Evolutionary conservation across 1,140 invertebrate genomes (phyloP), one percentile per base, ranked within the genome.

Genomic region (Drosophila varians): DNA sequence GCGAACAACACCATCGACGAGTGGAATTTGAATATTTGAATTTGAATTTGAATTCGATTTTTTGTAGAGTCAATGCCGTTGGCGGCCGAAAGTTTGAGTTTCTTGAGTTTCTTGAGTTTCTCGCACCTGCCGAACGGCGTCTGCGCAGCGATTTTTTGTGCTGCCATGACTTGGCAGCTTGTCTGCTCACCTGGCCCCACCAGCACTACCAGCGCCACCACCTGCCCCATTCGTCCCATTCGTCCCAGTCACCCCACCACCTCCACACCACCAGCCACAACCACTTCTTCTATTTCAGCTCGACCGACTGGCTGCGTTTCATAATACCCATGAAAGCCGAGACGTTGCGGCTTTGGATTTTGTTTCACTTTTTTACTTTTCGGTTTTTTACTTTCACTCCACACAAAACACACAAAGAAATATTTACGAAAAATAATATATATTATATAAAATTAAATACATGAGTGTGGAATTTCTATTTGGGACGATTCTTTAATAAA

Each of bases 301-400:
- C 61, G 51, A 70, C 26, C 72, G 52, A 74, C 36, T 38, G 36
- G 54, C 74, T 58, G 43, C 60, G 72, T 75, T 75, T 75, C 72
- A 75, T 75, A 75, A 75, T 74, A 75, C 61, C 71, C 71, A 74
- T 65, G 71, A 74, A 74, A 74, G 71, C 71, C 60, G 51, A 56
- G 70, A 66, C 58, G 57, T 38, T 64, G 71, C 43, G 26, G 46
- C 25, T 61, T 45, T 36, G 49, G 21, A 55, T 74, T 74, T 74
- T 65, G 47, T 65, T 74, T 74, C 62, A 68, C 61, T 68, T 68
- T 66, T 68, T 66, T 14, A n/a, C 18, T 46, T 48, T 74, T 66
- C 14, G 31, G 52, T 42, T 74, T 62, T 65, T 58, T 53, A 58
- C 45, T 74, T 74, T 65, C 49, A 47, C 43, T 60, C 46, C n/a